Conservation (phyloP, 2,888 invertebrate species). For the Crossocerus cetratus region DNA sequence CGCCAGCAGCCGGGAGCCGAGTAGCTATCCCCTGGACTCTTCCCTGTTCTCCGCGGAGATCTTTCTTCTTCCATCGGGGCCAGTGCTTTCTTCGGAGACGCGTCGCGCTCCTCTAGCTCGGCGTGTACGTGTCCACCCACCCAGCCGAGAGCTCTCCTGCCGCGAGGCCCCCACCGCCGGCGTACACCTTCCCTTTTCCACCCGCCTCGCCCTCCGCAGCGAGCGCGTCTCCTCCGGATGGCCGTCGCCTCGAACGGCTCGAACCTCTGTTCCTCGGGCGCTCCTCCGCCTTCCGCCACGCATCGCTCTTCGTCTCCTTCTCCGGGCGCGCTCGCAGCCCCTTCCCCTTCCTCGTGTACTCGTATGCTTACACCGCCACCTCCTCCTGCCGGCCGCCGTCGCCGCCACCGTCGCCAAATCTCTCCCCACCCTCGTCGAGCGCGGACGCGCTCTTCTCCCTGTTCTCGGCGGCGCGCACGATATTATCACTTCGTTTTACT, state of each 20-base stretch:
- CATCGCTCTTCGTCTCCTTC: not conserved
- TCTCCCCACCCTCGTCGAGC: constrained; percentile 52
- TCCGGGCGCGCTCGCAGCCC: not conserved
- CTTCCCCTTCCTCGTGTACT: not conserved
- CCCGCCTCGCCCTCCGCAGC: constrained; percentile 22
- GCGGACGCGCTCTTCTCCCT: constrained; percentile 34
- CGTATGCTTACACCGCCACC: constrained; percentile 23
- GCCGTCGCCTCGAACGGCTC: constrained; percentile 25
- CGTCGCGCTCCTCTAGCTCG: constrained; percentile 2
- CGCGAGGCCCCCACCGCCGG: constrained; percentile 17
- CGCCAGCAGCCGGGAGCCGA: not conserved
- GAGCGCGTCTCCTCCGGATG: not conserved
- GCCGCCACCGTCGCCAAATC: constrained; percentile 63
- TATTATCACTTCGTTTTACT: constrained; percentile 74
- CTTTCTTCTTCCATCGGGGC: constrained; percentile 15
- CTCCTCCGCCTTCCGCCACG: constrained; percentile 11
- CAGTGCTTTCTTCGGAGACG: constrained; percentile 11
- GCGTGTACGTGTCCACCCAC: not conserved
- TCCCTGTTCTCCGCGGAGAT: constrained; percentile 20
- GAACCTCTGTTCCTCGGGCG: constrained; percentile 30
- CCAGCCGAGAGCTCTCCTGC: not conserved
- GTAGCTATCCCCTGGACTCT: not conserved
- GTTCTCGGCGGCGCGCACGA: constrained; percentile 51
- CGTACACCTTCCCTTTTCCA: constrained; percentile 28
- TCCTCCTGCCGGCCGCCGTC: constrained; percentile 24